Evolutionary conservation across 2,888 invertebrate genomes (phyloP), one percentile per base, ranked within the genome.

Genomic region (Xylocampa areola): DNA sequence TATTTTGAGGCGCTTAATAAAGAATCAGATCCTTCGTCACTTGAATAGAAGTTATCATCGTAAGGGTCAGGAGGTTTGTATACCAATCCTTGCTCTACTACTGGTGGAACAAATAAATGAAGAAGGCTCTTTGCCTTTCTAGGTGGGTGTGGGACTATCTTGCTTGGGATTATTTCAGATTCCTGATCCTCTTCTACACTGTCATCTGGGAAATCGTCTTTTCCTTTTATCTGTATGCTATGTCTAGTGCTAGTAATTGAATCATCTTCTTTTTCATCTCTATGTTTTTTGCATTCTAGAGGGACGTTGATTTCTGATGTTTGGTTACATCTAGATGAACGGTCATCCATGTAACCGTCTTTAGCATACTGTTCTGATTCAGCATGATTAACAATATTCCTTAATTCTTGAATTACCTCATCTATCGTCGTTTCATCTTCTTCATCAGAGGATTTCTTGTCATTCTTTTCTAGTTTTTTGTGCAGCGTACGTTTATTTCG

Each of bases 391-490:
- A 97, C 97, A 62, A 98, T 97, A 76, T 97, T 97, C 67, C 96
- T 95, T 29, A 98, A 87, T 84, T 97, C 97, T 86, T 97, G 97
- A 79, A 98, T 97, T 1, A 97, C 97, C 88, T 97, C 97, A 76
- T 97, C 97, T 62, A 98, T 97, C 1, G 97, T 97, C 0, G 97
- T 96, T 87, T 97, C 97, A 52, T 96, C 96, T 80, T 96, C 96
- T 68, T 96, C 96, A 36, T 96, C 95, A 4, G 92, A 93, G 32
- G 90, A 89, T 76, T 90, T 93, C 50, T 90, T 92, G 54, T 86
- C 73, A 27, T 73, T 84, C 59, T 86, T 90, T 63, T 92, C 92
- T 51, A 88, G 71, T 79, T 90, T 91, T 68, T 92, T 93, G 62
- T 90, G 88, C 37, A 90, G 66, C 2, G 88, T 84, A 59, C 93